Base-by-base conservation (phyloP, 2,797 vertebrate genomes). In the Lindbergichthys nudifrons region DNA sequence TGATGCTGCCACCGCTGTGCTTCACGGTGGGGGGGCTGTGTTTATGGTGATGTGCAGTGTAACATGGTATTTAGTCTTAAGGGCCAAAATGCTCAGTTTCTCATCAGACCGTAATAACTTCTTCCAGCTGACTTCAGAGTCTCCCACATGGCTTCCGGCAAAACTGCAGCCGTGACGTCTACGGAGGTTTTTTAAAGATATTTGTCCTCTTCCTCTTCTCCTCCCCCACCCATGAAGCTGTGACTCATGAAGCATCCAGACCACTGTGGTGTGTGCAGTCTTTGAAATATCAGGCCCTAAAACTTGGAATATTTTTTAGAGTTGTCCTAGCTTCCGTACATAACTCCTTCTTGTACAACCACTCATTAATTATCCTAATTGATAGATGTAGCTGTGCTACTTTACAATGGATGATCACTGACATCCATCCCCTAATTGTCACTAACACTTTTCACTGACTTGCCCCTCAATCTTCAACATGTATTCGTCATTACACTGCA, bases 61-160 rank as follows among this genome's bases (percentile, higher is more conserved):
- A 63, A 53, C 46, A 21, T 42, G 18, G 7, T 26, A 13, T 60
- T 51, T 39, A 61, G 61, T 62, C 46, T 46, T 46, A 15, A 74
- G 26, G 15, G 60, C 53, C 59, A 18, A 52, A 47, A 59, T 5
- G 51, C 46, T 47, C 41, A 15, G 13, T 50, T 65, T 57, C 65
- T 69, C 19, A 43, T 61, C 48, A 45, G 54, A 61, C 19, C 11
- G 6, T 4, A 1, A 4, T 62, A 75, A 19, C 11, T 23, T 57
- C 30, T 57, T 57, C 48, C 59, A 69, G 30, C 46, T 65, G 30
- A 74, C 51, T 63, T 67, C 10, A 19, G 43, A 70, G 18, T 16
- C 14, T 63, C 57, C 45, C 39, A 52, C 15, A 6, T 57, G 23
- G 45, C 18, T 52, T 41, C 56, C 45, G 19, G 54, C 3, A 41